Conservation (phyloP, 2,888 invertebrate species). For the Anagyrus pseudococci region DNA sequence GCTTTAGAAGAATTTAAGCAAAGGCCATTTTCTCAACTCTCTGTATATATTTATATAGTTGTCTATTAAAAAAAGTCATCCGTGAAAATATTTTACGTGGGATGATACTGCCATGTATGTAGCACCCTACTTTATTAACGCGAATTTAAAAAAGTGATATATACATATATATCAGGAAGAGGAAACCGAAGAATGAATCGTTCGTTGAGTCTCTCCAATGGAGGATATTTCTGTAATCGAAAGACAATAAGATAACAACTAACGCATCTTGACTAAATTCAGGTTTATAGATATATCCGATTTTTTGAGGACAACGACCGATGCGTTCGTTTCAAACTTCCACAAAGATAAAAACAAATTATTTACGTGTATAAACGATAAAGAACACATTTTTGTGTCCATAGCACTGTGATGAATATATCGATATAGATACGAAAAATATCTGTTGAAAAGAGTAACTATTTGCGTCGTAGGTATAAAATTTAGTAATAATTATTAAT, state of each 20-base stretch:
- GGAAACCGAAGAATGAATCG: constrained; percentile 35
- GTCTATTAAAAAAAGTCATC: constrained; percentile 35
- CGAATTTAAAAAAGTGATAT: constrained; percentile 48
- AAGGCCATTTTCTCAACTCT: constrained; percentile 50
- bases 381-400: constrained; percentile 62
- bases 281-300: constrained; percentile 21
- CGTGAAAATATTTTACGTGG: constrained; percentile 53
- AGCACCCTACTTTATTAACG: constrained; percentile 48
- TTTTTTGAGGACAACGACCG: constrained; percentile 31
- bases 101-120: constrained; percentile 58
- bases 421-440: constrained; percentile 45
- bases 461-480: constrained; percentile 56
- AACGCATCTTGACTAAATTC: constrained; percentile 32
- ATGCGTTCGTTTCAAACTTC: constrained; percentile 34
- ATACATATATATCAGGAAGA: constrained; percentile 34
- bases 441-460: constrained; percentile 47
- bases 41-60: constrained; percentile 35
- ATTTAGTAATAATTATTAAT: constrained; percentile 52
- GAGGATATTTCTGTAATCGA: constrained; percentile 36
- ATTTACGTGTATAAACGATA: constrained; percentile 51
- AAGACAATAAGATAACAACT: constrained; percentile 39
- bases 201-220: constrained; percentile 39
- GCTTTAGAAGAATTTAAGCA: constrained; percentile 34
- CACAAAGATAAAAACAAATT: constrained; percentile 46
- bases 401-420: constrained; percentile 63